Conservation (phyloP, 1,140 invertebrate species). For the Listronotus bonariensis region DNA sequence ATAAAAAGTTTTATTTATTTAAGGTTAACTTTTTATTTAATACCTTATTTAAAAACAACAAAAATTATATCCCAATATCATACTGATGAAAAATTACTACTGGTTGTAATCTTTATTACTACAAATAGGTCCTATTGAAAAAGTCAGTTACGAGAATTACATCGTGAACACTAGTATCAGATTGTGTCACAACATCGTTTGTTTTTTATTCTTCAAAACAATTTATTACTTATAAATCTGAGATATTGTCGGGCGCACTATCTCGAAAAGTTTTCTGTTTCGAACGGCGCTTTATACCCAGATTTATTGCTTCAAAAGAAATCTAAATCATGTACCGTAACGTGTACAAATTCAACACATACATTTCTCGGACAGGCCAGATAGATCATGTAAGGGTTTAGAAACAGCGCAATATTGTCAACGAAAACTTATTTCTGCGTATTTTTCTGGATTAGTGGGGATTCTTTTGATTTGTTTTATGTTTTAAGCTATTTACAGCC, state of each 20-base stretch:
- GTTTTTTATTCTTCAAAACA: slow-evolving; percentile 27
- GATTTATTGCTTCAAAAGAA: slow-evolving; percentile 36
- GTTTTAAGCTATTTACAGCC: slow-evolving; percentile 1
- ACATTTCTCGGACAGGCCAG: slow-evolving; percentile 31
- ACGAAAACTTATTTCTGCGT: slow-evolving; percentile 28
- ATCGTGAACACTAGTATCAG: slow-evolving; percentile 1
- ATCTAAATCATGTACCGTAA: slow-evolving; percentile 34
- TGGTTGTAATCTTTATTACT: too few relatives aligned
- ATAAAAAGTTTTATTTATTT: too few relatives aligned
- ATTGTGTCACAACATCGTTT: slow-evolving; percentile 18
- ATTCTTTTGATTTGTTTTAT: slow-evolving; percentile 15
- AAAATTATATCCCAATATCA: too few relatives aligned
- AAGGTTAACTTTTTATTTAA: too few relatives aligned
- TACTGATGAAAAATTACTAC: too few relatives aligned
- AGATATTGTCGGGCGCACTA: slow-evolving; percentile 35
- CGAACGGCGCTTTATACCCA: slow-evolving; percentile 29
- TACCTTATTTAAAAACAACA: too few relatives aligned
- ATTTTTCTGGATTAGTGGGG: slow-evolving; percentile 30
- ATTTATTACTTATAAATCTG: slow-evolving; percentile 36
- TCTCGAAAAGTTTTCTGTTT: slow-evolving; percentile 36
- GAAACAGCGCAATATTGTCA: slow-evolving; percentile 34
- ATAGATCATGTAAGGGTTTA: slow-evolving; percentile 33
- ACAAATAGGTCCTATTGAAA: too few relatives aligned
- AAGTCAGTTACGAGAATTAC: too few relatives aligned
- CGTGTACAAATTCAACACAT: slow-evolving; percentile 34